These are phyloP conservation scores for Protonibea diacanthus DNA, from an alignment of 2,797 vertebrate species.

Conservation along the genomic window DNA sequence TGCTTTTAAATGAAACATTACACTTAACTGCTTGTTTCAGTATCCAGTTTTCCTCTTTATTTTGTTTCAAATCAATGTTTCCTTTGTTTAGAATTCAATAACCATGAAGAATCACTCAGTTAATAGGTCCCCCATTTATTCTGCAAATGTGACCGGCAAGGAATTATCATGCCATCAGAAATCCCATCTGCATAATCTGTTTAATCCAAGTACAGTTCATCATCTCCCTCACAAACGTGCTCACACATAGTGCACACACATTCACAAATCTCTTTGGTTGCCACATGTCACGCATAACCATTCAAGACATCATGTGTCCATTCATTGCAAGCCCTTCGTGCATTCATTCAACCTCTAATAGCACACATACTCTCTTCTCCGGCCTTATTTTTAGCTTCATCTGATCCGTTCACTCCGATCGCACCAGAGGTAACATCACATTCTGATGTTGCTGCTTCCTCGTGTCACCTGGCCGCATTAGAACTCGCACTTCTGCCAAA, in stretches of 20 bases:
- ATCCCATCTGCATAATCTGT: slow-evolving; percentile 7
- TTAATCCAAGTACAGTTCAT: slow-evolving; percentile 10
- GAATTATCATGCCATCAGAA: not conserved
- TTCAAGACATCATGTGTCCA: slow-evolving; percentile 58
- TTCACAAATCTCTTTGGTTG: slow-evolving; percentile 42
- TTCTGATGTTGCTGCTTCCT: slow-evolving; percentile 48
- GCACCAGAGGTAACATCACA: slow-evolving; percentile 49
- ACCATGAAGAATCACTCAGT: not conserved
- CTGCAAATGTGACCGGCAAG: not conserved
- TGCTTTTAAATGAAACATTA: not conserved
- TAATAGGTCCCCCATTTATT: not conserved
- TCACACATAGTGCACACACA: slow-evolving; percentile 40
- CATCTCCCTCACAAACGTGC: slow-evolving; percentile 18
- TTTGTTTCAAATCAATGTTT: not conserved
- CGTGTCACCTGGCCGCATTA: slow-evolving; percentile 63
- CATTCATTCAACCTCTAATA: slow-evolving; percentile 54
- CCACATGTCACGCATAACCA: slow-evolving; percentile 53
- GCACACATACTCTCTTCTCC: slow-evolving; percentile 30
- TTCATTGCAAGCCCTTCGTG: slow-evolving; percentile 54
- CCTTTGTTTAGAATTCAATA: not conserved
- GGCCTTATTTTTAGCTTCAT: slow-evolving; percentile 52
- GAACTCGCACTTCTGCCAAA: slow-evolving; percentile 45
- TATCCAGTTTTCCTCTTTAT: not conserved
- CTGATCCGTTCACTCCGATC: slow-evolving; percentile 37
- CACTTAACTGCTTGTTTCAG: not conserved